A percentile compares a stretch with the other conserved stretches of the same genome.
phyloP scores from a whole-genome alignment of 2,797 vertebrate genomes.

The Rhinophrynus dorsalis region DNA sequence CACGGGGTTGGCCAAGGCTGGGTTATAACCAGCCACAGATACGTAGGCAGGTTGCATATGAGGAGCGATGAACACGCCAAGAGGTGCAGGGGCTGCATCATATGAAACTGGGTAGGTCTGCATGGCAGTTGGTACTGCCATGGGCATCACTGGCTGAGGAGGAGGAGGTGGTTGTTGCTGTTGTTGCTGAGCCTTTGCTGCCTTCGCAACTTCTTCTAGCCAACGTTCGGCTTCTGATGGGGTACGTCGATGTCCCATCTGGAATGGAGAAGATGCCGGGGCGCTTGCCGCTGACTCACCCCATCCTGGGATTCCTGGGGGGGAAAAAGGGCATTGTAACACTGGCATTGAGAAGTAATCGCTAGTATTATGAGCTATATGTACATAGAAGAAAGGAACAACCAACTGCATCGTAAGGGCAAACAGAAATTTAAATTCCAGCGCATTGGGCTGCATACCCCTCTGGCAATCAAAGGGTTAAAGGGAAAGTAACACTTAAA shows the following conservation, averaged over 20 bases:
- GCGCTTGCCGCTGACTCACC: constrained; percentile 65
- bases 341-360: neutral
- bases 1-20: constrained; percentile 72
- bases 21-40: constrained; percentile 78
- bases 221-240: constrained; percentile 90
- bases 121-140: constrained; percentile 66
- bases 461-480: too few relatives aligned
- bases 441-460: too few relatives aligned
- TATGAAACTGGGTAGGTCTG: constrained; percentile 79
- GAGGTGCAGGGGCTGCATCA: constrained; percentile 67
- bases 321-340: neutral
- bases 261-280: constrained; percentile 56
- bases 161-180: constrained; percentile 53
- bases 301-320: constrained; percentile 69
- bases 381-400: too few relatives aligned
- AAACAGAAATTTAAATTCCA: too few relatives aligned
- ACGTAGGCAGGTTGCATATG: constrained; percentile 74
- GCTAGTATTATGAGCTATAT: too few relatives aligned
- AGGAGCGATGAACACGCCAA: constrained; percentile 69
- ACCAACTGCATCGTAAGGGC: too few relatives aligned
- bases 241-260: constrained; percentile 81
- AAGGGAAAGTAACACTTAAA: too few relatives aligned
- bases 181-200: constrained; percentile 72
- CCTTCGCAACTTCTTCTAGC: constrained; percentile 88
- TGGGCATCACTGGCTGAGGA: constrained; percentile 60